These are phyloP conservation scores for Aptenodytes forsteri DNA, from an alignment of 2,113 vertebrate genomes.

Conservation along the genomic window DNA sequence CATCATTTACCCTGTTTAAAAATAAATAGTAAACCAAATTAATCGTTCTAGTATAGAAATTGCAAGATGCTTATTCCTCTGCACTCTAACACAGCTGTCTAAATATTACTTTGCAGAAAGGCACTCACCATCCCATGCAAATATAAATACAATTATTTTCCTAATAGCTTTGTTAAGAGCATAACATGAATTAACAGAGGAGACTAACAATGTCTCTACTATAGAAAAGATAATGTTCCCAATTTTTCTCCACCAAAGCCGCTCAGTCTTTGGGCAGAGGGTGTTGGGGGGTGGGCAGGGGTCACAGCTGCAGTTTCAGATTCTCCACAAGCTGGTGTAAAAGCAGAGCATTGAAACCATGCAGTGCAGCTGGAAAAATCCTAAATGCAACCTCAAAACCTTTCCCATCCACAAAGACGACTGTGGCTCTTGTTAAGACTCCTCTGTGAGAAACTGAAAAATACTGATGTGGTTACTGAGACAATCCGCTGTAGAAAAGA, in stretches of 20 bases:
- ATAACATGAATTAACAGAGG: neutral
- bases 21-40: neutral
- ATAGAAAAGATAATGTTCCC: neutral
- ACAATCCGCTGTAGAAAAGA: neutral
- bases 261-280: neutral
- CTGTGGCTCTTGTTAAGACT: neutral
- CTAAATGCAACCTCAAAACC: constrained; percentile 40
- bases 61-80: neutral
- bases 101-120: neutral
- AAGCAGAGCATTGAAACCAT: constrained; percentile 8
- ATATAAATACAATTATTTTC: neutral
- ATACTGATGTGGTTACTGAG: neutral
- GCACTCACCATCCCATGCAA: neutral
- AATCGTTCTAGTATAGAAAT: rapidly evolving
- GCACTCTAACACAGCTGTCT: neutral
- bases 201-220: neutral
- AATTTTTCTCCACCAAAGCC: neutral
- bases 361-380: constrained; percentile 20
- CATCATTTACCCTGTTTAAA: neutral
- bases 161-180: neutral
- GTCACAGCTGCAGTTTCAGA: constrained; percentile 11
- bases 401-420: neutral
- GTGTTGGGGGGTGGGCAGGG: neutral
- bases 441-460: constrained; percentile 3
- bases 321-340: neutral